Evolutionary conservation across 1,140 invertebrate genomes (phyloP), one percentile per base, ranked within the genome.

Genomic region (Drosophila pseudoobscura): DNA sequence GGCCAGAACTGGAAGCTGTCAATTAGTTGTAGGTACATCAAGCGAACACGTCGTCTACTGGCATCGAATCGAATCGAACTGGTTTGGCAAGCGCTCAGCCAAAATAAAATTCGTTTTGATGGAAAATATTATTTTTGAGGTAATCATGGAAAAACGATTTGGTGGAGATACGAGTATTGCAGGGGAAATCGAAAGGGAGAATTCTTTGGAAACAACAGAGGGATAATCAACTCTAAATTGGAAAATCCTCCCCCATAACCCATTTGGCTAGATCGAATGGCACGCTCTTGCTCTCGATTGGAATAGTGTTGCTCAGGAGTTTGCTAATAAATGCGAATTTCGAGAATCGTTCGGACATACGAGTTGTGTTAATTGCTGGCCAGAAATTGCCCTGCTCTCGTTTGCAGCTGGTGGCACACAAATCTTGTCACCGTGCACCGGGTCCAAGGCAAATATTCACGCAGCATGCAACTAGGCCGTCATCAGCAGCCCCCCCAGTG

Each of bases 11-110:
- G 80, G 71, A 76, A 83, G 74, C 78, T 73, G 78, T 80, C 78
- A 80, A 80, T 80, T 80, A 82, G 74, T 74, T 80, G 74, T 74
- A 77, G 79, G 54, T 68, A 78, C 73, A 82, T 80, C 66, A 71
- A 56, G 22, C 44, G 24, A 54, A 80, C 62, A 78, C 62, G 50
- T 47, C 4, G 54, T 41, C 44, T 46, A 50, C 6, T 49, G 3
- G 20, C 39, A 9, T 41, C 35, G 11, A 71, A 77, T 49, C 2
- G 20, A 29, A 9, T 44, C 35, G 11, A 71, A 77, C 47, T 65
- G 39, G 74, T 77, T 72, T 13, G 54, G 24, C 35, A 11, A 20
- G 51, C 35, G 3, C 35, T 13, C 35, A 20, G 24, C 24, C 24
- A 7, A 7, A 2, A 31, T 20, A 51, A 73, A 59, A 64, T 71